Base-by-base conservation (phyloP, 2,888 invertebrate genomes). In the Oscheius sp. region DNA sequence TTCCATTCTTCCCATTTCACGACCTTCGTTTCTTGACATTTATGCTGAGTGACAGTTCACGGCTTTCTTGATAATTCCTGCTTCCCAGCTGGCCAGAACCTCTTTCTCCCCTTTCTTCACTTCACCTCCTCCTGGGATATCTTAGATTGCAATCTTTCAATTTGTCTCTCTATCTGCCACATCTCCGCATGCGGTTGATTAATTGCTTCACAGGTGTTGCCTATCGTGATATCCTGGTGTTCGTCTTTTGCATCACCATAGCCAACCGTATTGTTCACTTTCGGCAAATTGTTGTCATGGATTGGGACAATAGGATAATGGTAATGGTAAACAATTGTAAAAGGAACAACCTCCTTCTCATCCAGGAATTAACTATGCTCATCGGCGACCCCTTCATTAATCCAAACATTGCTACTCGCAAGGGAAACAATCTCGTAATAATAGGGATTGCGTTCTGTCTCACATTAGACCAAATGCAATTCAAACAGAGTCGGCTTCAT, bases 11-110 rank as follows among this genome's bases (percentile, higher is more conserved):
- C 9, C 35, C 35, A 35, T 35, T 27, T 23, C n/a, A 21, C 63
- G 63, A 63, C 63, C 63, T 63, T 45, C 58, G 23, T 18, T 23
- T 21, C 21, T 43, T 49, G 66, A 66, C 25, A 29, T 23, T 49
- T n/a, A 66, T 66, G 46, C 27, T 29, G 27, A 25, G 16, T 66
- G 66, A 25, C 66, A 66, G 49, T 66, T 66, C 49, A 52, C 66
- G 66, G 52, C 66, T 66, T 66, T 52, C 66, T 29, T 66, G 66
- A 27, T 29, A 29, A 52, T 66, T 66, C 66, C 66, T 27, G 66
- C 66, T 66, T 66, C 12, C 35, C 16, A 21, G 2, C 43, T 18
- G 29, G 58, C 35, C 5, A 35, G n/a, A n/a, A 16, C 35, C 35
- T 35, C n/a, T 3, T 43, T 61, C 21, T 21, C 13, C 13, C 18